Percentiles rank a stretch among this genome's conserved stretches.
Conservation (phyloP, 2,888 invertebrate genomes). For the Lasioglossum vierecki region DNA sequence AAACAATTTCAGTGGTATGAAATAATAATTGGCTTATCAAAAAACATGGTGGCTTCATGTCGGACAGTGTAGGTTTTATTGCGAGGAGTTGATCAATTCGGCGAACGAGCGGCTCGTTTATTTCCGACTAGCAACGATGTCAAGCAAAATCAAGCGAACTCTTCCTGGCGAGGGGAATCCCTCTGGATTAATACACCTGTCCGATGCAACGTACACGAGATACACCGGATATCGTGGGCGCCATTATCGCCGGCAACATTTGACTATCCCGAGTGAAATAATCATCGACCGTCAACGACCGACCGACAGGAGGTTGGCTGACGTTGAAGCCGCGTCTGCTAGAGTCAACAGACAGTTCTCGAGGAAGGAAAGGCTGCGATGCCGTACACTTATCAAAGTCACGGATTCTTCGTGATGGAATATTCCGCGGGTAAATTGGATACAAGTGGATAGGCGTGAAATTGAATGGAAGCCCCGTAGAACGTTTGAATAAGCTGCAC, state of each 20-base stretch:
- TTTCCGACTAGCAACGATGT: too few species aligned
- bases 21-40: too few species aligned
- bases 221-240: background rate
- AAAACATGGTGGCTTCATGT: too few species aligned
- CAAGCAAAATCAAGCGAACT: background rate
- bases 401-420: conserved; percentile 30
- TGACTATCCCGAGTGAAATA: background rate
- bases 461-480: conserved; percentile 42
- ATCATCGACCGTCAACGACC: background rate
- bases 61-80: too few species aligned
- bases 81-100: too few species aligned
- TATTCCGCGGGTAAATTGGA: conserved; percentile 40
- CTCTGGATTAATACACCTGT: background rate
- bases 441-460: conserved; percentile 56
- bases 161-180: background rate
- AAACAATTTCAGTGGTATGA: too few species aligned
- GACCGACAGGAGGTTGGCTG: background rate
- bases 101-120: too few species aligned
- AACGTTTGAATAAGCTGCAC: conserved; percentile 8
- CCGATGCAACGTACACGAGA: background rate
- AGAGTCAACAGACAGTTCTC: conserved; percentile 5
- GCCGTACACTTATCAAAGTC: conserved; percentile 35
- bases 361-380: conserved; percentile 4
- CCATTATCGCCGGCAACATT: background rate
- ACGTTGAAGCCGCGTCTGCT: background rate